Percentiles rank a stretch among this genome's conserved stretches.
Evolutionary conservation across 1,140 invertebrate species (phyloP).

Genomic region (Periplaneta americana): DNA sequence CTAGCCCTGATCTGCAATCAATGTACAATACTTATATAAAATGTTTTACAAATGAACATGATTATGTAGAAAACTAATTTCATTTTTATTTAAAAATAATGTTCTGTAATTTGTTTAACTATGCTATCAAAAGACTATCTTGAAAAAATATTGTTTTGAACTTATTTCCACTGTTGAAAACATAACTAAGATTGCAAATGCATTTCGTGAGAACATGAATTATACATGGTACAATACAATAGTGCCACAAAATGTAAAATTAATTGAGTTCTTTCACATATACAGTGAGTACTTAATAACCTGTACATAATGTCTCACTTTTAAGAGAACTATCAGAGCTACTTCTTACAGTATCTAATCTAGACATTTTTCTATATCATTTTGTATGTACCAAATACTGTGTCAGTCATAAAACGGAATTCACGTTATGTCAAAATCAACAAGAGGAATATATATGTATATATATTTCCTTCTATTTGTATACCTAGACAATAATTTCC

Average conservation of each 20-base stretch:
- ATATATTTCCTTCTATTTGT: neutral
- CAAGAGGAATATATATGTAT: neutral
- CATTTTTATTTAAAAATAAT: neutral
- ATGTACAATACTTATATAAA: neutral
- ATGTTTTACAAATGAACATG: neutral
- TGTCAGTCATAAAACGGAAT: too few species aligned
- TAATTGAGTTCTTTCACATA: neutral
- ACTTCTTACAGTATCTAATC: neutral
- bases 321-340: neutral
- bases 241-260: neutral
- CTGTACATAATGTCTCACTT: neutral
- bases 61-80: constrained; percentile 3
- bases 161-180: neutral
- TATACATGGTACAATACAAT: neutral
- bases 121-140: neutral
- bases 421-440: too few species aligned
- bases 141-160: neutral
- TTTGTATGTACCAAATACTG: neutral
- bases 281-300: neutral
- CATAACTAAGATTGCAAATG: neutral
- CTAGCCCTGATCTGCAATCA: neutral
- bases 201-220: neutral
- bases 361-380: neutral
- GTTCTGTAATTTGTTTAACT: neutral
- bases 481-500: neutral